These are phyloP conservation scores for Vanessa cardui DNA, from an alignment of 2,888 invertebrate species.

Conservation along the genomic window DNA sequence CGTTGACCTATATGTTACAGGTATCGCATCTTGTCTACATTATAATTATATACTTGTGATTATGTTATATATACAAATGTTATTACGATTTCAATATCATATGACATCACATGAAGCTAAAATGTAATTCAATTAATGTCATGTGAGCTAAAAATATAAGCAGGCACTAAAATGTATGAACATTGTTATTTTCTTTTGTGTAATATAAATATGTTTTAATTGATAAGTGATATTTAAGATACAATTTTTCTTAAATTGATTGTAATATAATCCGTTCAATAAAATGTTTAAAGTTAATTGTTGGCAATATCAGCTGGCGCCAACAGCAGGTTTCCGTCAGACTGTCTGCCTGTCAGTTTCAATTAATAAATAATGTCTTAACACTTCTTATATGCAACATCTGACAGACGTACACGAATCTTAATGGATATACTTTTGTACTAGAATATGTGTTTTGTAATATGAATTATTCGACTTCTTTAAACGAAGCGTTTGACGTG, in stretches of 20 bases:
- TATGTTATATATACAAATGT: too few species aligned
- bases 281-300: slow-evolving; percentile 7
- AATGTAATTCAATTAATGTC: too few species aligned
- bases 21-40: too few species aligned
- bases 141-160: too few species aligned
- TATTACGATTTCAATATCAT: too few species aligned
- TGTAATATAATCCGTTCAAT: neutral
- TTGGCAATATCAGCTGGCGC: slow-evolving; percentile 24
- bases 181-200: too few species aligned
- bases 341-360: slow-evolving; percentile 13
- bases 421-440: slow-evolving; percentile 16
- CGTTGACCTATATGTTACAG: too few species aligned
- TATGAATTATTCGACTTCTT: slow-evolving; percentile 4
- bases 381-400: neutral
- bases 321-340: slow-evolving; percentile 20
- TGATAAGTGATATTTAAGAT: neutral
- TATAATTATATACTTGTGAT: too few species aligned
- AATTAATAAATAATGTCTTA: slow-evolving; percentile 23
- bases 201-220: neutral
- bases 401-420: slow-evolving; percentile 11
- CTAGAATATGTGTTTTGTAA: slow-evolving; percentile 10
- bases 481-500: neutral
- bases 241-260: too few species aligned
- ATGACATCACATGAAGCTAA: too few species aligned
- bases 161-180: too few species aligned